Conservation (phyloP, 2,113 vertebrate genomes). For the Cyprinodon brontotheroides region DNA sequence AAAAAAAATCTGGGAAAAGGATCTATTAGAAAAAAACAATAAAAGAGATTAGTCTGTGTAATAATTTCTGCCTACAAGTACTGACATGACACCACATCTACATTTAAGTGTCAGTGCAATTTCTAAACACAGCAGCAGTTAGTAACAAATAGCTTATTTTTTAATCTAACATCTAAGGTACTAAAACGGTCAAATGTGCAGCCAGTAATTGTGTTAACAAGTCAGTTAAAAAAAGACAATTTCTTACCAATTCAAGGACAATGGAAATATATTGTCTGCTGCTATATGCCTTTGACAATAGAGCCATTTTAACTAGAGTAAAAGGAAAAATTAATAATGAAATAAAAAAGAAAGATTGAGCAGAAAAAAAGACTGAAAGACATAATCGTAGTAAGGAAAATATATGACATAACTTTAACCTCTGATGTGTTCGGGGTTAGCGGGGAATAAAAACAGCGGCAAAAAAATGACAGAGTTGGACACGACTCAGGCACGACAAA, state of each 20-base stretch:
- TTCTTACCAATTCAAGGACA: conserved; percentile 54
- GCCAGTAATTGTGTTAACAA: conserved; percentile 30
- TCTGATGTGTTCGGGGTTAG: conserved; percentile 50
- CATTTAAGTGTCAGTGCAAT: conserved; percentile 18
- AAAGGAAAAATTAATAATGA: conserved; percentile 55
- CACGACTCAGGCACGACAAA: conserved; percentile 54
- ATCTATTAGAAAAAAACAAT: no score
- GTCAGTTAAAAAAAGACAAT: conserved; percentile 39
- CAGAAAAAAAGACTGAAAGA: conserved; percentile 65
- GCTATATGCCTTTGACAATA: conserved; percentile 50
- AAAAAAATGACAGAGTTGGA: conserved; percentile 47
- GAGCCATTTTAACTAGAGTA: conserved; percentile 53
- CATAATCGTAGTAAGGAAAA: conserved; percentile 72
- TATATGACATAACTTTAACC: conserved; percentile 65
- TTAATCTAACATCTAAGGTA: conserved; percentile 43
- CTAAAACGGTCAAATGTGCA: conserved; percentile 28
- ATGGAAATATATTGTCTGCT: conserved; percentile 61
- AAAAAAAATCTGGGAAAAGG: no score
- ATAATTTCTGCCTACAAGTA: conserved; percentile 51
- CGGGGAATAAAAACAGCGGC: conserved; percentile 63
- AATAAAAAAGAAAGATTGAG: conserved; percentile 63
- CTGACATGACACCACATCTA: conserved; percentile 23
- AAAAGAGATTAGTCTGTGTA: conserved; percentile 41
- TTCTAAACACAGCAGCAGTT: conserved; percentile 43
- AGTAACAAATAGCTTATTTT: conserved; percentile 36